Evolutionary conservation across 2,113 vertebrate species (phyloP).

Genomic region (Pterocles burchelli): DNA sequence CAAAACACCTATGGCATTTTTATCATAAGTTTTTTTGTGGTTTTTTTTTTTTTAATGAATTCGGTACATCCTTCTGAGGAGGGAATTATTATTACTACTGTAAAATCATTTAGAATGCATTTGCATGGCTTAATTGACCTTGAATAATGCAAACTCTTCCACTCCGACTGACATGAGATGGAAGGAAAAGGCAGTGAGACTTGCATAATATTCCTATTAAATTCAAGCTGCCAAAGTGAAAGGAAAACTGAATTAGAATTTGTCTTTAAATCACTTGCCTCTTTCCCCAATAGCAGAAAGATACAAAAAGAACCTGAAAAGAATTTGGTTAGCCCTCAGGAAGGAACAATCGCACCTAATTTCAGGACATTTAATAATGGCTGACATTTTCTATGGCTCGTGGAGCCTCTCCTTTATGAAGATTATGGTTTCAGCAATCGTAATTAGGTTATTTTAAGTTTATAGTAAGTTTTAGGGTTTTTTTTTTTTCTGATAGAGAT

Average conservation of each 20-base stretch:
- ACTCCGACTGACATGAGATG: background rate
- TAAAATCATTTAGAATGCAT: slow-evolving; percentile 55
- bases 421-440: background rate
- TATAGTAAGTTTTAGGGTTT: background rate
- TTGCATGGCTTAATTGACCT: slow-evolving; percentile 57
- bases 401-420: background rate
- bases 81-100: slow-evolving; percentile 24
- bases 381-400: background rate
- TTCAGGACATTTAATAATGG: background rate
- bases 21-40: background rate
- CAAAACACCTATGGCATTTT: background rate
- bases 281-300: background rate
- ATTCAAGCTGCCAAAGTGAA: slow-evolving; percentile 11
- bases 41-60: background rate
- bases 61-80: background rate
- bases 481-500: background rate
- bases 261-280: background rate
- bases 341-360: background rate
- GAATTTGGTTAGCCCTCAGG: background rate
- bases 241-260: background rate
- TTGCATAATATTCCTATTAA: slow-evolving; percentile 34
- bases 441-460: background rate
- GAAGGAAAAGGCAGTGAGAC: slow-evolving; percentile 22
- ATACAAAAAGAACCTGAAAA: background rate
- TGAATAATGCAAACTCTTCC: slow-evolving; percentile 47